Base-by-base conservation (phyloP, 2,888 invertebrate species). In the Lydus trimaculatus region DNA sequence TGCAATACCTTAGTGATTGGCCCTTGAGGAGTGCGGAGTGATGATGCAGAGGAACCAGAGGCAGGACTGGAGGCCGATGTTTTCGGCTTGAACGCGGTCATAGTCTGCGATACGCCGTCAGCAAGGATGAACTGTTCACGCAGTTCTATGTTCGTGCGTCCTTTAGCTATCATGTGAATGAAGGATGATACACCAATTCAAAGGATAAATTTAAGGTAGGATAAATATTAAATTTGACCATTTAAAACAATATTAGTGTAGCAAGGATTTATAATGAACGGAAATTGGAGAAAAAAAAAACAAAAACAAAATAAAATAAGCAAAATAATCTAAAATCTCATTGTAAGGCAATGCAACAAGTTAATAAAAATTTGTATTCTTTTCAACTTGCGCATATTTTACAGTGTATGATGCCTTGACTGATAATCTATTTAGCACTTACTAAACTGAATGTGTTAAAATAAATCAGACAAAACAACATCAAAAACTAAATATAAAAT, bases 131-230 rank as follows among this genome's bases (percentile, higher is more conserved):
- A 99, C 90, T 98, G 96, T 89, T 99, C 99, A 85, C 99, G 92
- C 85, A 99, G 92, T 90, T 99, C 98, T 89, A 98, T 95, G 91
- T 99, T 99, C 88, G 98, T 98, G 89, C 99, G 95, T 90, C 99
- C 99, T 91, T 98, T 98, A 90, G 98, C 98, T 98, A 88, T 79
- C 72, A 68, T 25, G 64, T 68, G 25, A 25, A 61, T 52, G 3
- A 11, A 17, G 43, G 52, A 20, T 31, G n/a, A n/a, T n/a, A n/a
- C n/a, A 43, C 17, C 17, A 31, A 28, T 43, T 52, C 31, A 65
- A 11, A 31, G 65, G 65, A 65, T 8, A 8, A 56, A 64, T 5
- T 52, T 31, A 6, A 31, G 17, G 23, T 2, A 9, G 36, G 58
- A 64, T 36, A 60, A 64, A 63, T 61, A 43, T 58, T 52, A 58